These are phyloP conservation scores for Sinosuthora webbiana DNA, from an alignment of 2,113 vertebrate genomes.

Conservation along the genomic window DNA sequence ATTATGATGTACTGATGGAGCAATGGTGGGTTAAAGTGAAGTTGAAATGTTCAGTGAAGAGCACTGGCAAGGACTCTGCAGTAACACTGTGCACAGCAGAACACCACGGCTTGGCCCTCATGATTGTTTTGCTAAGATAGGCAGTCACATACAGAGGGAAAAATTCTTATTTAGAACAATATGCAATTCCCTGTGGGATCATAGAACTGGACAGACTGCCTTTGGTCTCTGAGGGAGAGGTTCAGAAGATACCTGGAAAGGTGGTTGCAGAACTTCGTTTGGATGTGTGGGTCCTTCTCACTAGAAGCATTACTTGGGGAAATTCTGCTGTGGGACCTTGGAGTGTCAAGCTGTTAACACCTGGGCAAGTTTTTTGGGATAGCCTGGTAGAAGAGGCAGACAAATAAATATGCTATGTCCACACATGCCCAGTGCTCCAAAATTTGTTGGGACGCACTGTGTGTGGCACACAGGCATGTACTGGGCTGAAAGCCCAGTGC, in stretches of 20 bases:
- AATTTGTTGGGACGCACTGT: background rate
- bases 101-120: background rate
- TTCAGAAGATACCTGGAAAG: background rate
- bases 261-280: background rate
- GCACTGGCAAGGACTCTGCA: background rate
- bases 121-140: background rate
- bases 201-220: background rate
- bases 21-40: background rate
- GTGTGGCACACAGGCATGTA: background rate
- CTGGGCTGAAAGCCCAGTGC: background rate
- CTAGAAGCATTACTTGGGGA: background rate
- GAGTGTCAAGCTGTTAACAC: background rate
- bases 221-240: background rate
- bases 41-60: background rate
- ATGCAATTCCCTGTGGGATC: background rate
- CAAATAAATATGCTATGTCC: background rate
- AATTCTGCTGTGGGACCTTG: background rate
- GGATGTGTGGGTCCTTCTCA: background rate
- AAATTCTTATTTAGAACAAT: background rate
- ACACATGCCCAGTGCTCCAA: accelerated
- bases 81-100: background rate
- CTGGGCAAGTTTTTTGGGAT: background rate
- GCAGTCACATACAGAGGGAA: background rate
- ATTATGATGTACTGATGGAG: background rate
- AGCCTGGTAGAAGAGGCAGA: background rate